Evolutionary conservation across 2,888 invertebrate genomes (phyloP), one percentile per base, ranked within the genome.

Genomic region (Pammene aurita): DNA sequence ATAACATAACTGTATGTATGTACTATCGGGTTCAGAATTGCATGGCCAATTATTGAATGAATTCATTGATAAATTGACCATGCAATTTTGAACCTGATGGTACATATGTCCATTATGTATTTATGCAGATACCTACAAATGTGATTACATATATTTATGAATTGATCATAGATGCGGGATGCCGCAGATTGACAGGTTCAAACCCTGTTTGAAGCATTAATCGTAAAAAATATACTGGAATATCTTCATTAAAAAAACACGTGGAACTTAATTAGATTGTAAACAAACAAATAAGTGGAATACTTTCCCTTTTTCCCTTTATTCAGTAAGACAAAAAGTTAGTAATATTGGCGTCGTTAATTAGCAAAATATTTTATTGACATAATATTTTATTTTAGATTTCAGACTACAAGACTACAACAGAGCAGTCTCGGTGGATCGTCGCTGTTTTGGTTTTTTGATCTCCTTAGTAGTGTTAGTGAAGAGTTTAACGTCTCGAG

Each of bases 401-500:
- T 92, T 92, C 88, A 89, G 92, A 79, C 84, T 92, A 86, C 92
- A 92, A 86, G 91, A 92, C 81, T 90, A 86, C 86, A 91, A 88
- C 83, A 78, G 78, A 72, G 90, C 84, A 38, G 78, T 74, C 68
- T 78, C 87, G 67, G 80, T 77, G 80, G 76, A 82, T 79, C 80
- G 75, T 69, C 80, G 78, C 75, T 76, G 79, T 77, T 79, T 74
- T 74, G 73, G 75, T 71, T 81, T 84, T 84, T 81, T 86, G 77
- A 82, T 87, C 71, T 81, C 79, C 74, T 83, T 89, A 78, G 75
- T 86, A 18, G 75, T 83, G 79, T 79, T 85, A 74, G 78, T 81
- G 67, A 81, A 80, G 71, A 77, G 80, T 74, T 62, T 75, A 73
- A 73, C 72, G 71, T 80, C 77, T 74, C 72, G 63, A 38, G 80